Percentiles rank a stretch among this genome's conserved stretches.
phyloP scores from a whole-genome alignment of 2,888 invertebrate species.

The Laothoe populi region DNA sequence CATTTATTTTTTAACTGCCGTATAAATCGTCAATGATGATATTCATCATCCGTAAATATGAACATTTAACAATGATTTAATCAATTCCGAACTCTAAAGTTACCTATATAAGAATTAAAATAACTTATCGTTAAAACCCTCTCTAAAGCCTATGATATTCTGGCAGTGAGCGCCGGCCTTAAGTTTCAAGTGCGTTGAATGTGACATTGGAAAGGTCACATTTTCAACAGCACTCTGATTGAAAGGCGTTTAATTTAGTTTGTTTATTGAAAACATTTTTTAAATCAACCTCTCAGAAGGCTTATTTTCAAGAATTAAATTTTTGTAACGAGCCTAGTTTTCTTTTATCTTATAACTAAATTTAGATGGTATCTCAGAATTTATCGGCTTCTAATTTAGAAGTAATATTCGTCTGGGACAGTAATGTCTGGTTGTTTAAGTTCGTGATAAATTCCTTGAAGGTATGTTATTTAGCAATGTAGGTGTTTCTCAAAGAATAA shows the following conservation, averaged over 20 bases:
- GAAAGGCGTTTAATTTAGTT: constrained; percentile 9
- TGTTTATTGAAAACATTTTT: constrained; percentile 6
- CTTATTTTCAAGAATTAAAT: background rate
- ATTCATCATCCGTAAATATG: no score
- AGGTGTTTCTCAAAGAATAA: background rate
- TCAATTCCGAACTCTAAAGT: no score
- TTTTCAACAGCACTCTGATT: background rate
- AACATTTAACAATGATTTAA: no score
- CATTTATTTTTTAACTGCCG: no score
- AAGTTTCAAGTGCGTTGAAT: background rate
- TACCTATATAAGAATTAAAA: background rate
- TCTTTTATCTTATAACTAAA: constrained; percentile 15
- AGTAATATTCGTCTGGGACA: constrained; percentile 1
- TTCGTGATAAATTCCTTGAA: background rate
- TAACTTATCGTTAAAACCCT: background rate
- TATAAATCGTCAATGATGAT: no score
- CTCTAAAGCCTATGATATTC: background rate
- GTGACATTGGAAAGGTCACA: constrained; percentile 10
- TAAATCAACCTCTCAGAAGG: background rate
- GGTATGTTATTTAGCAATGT: background rate
- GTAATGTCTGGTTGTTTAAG: constrained; percentile 7
- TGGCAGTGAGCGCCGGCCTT: background rate
- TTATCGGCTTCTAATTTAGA: constrained; percentile 2
- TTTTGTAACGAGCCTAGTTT: background rate
- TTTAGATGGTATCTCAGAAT: constrained; percentile 14